phyloP scores from a whole-genome alignment of 2,113 vertebrate genomes.

The Heteronetta atricapilla region DNA sequence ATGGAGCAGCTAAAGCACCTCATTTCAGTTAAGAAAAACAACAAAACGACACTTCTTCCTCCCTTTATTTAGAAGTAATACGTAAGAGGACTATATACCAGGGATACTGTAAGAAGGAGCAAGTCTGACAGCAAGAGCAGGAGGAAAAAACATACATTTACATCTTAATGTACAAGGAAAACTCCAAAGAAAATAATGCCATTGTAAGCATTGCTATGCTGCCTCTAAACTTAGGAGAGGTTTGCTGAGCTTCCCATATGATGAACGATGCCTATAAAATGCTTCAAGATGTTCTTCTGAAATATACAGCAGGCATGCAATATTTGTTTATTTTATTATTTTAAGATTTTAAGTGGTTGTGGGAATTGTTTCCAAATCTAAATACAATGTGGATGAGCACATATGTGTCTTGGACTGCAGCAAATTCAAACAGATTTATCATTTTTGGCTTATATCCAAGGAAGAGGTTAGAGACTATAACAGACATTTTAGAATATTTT shows the following conservation, averaged over 20 bases:
- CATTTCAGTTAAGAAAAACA: background rate
- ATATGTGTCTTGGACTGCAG: background rate
- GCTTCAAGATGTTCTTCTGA: background rate
- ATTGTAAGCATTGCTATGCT: background rate
- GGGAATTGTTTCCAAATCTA: background rate
- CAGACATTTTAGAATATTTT: background rate
- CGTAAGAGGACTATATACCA: background rate
- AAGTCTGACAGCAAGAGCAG: background rate
- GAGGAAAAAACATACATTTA: background rate
- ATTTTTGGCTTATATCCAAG: background rate
- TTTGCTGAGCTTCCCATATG: background rate
- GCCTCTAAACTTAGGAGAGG: background rate
- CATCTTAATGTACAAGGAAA: background rate
- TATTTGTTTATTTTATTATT: background rate
- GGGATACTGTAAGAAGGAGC: background rate
- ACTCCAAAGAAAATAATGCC: background rate
- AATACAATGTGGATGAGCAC: background rate
- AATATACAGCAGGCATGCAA: background rate
- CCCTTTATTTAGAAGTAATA: background rate
- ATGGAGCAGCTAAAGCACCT: background rate
- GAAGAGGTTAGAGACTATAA: background rate
- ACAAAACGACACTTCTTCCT: background rate
- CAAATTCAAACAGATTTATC: background rate
- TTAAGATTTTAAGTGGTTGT: background rate
- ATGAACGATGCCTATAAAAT: background rate